Conservation (phyloP, 2,797 vertebrate genomes). For the Pipistrellus kuhlii region DNA sequence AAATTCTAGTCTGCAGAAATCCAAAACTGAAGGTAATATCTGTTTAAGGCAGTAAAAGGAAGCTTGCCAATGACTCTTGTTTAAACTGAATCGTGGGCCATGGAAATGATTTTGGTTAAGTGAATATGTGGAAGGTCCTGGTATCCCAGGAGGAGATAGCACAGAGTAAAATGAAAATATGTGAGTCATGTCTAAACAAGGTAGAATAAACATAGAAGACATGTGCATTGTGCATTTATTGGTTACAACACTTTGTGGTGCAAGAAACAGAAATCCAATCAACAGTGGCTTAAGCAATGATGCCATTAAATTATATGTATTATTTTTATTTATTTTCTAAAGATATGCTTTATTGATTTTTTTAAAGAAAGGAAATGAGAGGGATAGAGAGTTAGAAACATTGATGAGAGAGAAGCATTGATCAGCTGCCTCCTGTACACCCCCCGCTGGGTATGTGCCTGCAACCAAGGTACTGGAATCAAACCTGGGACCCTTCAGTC, state of each 20-base stretch:
- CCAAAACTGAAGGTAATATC: background rate
- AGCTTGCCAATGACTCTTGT: background rate
- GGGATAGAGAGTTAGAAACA: no score
- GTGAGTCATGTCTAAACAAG: background rate
- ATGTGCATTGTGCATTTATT: no score
- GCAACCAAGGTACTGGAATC: no score
- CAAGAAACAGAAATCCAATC: background rate
- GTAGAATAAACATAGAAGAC: background rate
- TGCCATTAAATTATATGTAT: background rate
- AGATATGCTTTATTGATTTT: no score
- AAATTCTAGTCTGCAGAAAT: background rate
- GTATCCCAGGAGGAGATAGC: fast-evolving
- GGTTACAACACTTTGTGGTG: background rate
- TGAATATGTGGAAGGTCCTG: background rate
- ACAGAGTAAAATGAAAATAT: background rate
- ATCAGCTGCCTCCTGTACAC: no score
- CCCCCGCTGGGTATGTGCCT: no score
- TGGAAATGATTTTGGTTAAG: background rate
- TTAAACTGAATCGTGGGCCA: background rate
- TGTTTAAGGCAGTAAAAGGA: background rate
- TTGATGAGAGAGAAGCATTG: no score
- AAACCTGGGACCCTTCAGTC: no score
- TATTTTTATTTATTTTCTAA: no score
- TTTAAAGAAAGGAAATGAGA: no score
- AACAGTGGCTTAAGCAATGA: background rate